Evolutionary conservation across 92 coral and sea anemone species (phyloP), one percentile per base, ranked within the genome.

Genomic region (Plumapathes pennacea): DNA sequence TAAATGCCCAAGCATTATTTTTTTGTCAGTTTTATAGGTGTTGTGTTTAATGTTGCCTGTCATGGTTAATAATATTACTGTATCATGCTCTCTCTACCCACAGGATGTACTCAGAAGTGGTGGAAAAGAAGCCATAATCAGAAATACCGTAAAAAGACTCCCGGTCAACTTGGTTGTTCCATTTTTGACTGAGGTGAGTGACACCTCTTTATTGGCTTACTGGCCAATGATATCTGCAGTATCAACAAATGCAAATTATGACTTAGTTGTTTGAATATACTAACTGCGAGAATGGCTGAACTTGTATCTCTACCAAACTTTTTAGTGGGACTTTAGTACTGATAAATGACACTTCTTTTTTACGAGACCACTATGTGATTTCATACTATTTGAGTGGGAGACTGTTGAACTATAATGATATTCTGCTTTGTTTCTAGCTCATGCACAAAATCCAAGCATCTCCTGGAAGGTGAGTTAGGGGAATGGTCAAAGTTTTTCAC

Each of bases 151-250:
- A 22, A 78, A 54, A 45, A 63, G 88, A 50, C 82, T 92, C 22
- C 98, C 98, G 4, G 87, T 88, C 4, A 71, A 60, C 25, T 77
- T 80, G 18, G 71, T 90, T 2, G 58, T 92, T 41, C 96, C 98
- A 2, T 81, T 92, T 31, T 54, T 84, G 21, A 86, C 76, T 56
- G 98, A 92, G 91, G 98, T 92, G 32, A 34, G 77, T 77, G 40
- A 13, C 24, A 19, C 47, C 25, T 27, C 3, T 31, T 4, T 24
- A 1, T 27, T 34, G 30, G 56, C 45, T 54, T 42, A 1, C 5
- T 15, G 1, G 15, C 7, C 31, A 10, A 19, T 49, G 34, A 10
- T 0, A 6, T 50, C 23, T 50, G 3, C 9, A 1, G 27, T n/a
- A 8, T 50, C 20, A n/a, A n/a, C 46, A 41, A 5, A n/a, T 41